These are phyloP conservation scores for Ibycter americanus DNA, from an alignment of 2,797 vertebrate species.

Conservation along the genomic window DNA sequence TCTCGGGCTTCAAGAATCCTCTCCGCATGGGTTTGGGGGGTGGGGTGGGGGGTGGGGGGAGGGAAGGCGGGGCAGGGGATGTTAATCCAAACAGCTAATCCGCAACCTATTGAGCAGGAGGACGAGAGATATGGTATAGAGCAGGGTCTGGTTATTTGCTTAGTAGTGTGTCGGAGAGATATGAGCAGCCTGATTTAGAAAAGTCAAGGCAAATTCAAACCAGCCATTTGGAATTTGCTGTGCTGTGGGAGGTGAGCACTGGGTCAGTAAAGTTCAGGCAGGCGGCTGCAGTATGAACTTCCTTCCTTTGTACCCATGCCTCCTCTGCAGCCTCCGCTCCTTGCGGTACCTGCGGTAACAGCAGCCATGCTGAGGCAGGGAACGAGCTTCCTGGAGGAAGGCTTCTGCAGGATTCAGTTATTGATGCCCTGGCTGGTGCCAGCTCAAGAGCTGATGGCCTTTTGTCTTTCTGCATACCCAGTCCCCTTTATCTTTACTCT, in stretches of 20 bases:
- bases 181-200: constrained; percentile 7
- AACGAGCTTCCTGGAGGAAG: background rate
- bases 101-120: background rate
- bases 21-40: constrained; percentile 19
- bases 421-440: background rate
- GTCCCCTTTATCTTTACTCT: background rate
- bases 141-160: constrained; percentile 50
- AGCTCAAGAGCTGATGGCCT: background rate
- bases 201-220: background rate
- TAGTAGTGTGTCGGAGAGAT: constrained; percentile 42
- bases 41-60: background rate
- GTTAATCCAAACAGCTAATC: constrained; percentile 66
- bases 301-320: background rate
- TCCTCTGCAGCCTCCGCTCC: background rate
- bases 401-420: background rate
- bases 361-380: background rate
- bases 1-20: constrained; percentile 29
- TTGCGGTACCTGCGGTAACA: background rate
- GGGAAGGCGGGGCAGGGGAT: background rate
- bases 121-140: constrained; percentile 10
- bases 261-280: background rate
- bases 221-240: background rate
- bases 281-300: background rate
- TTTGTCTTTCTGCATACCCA: background rate
- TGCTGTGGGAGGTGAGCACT: background rate